Conservation (phyloP, 2,797 vertebrate genomes). For the Centropyge bicolor region DNA sequence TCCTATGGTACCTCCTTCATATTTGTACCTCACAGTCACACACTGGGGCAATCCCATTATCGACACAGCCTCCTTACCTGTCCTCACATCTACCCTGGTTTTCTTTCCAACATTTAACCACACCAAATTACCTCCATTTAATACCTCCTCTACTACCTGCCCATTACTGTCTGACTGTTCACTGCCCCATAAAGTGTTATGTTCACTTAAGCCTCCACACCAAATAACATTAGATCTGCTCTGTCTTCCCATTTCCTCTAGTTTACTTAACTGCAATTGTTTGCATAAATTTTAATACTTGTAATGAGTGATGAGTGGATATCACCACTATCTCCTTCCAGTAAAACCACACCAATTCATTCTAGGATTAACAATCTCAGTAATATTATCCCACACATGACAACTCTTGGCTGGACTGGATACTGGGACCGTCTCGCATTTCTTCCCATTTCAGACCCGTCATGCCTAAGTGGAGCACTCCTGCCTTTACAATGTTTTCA, state of each 20-base stretch:
- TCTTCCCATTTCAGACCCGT: not conserved
- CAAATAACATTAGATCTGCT: not conserved
- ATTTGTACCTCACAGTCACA: not conserved
- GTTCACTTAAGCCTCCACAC: not conserved
- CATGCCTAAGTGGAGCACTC: not conserved
- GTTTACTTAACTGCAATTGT: not conserved
- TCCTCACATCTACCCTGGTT: not conserved
- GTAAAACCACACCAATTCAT: not conserved
- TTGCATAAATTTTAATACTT: not conserved
- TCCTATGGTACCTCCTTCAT: too few species aligned
- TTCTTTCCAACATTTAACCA: not conserved
- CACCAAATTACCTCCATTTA: constrained; percentile 3
- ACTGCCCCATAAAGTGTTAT: not conserved
- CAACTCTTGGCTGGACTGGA: not conserved
- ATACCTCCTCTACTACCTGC: not conserved
- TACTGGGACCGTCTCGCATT: not conserved
- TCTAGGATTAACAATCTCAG: not conserved
- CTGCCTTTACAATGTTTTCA: not conserved
- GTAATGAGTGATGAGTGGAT: too few species aligned
- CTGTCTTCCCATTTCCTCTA: not conserved
- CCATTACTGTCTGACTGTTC: not conserved
- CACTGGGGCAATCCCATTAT: not conserved
- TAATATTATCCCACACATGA: not conserved
- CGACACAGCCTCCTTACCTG: not conserved
- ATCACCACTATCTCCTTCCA: not conserved